phyloP scores from a whole-genome alignment of 2,888 invertebrate species.

The Nephrotoma appendiculata region DNA sequence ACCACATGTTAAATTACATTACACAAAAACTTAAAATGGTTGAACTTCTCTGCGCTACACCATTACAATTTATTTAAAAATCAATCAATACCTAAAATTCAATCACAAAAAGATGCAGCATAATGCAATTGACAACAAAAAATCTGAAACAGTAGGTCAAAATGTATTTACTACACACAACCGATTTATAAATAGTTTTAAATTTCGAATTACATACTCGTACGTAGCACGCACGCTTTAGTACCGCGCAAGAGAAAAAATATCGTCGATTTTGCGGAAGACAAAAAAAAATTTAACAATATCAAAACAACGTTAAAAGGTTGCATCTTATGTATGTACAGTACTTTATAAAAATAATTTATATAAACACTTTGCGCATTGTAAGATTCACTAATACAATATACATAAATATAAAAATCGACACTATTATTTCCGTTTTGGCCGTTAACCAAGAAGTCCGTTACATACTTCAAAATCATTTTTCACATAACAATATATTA shows the following conservation, averaged over 20 bases:
- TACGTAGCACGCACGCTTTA: neutral
- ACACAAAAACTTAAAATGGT: neutral
- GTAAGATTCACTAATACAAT: neutral
- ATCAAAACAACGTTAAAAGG: neutral
- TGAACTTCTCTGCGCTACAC: neutral
- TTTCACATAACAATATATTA: neutral
- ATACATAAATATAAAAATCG: neutral
- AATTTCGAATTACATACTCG: neutral
- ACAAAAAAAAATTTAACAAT: neutral
- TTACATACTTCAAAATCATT: neutral
- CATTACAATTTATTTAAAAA: neutral
- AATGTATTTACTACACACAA: neutral
- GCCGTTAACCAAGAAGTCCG: neutral
- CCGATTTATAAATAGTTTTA: neutral
- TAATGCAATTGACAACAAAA: neutral
- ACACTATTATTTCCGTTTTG: neutral
- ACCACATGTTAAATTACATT: neutral
- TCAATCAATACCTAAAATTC: neutral
- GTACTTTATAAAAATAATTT: neutral
- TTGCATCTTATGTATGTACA: neutral
- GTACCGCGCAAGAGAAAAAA: neutral
- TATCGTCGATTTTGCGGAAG: neutral
- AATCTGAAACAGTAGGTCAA: neutral
- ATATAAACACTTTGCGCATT: neutral
- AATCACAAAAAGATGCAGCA: neutral